Percentiles rank a stretch among this genome's conserved stretches.
phyloP scores from a whole-genome alignment of 1,140 invertebrate genomes.

The Musca vetustissima region DNA sequence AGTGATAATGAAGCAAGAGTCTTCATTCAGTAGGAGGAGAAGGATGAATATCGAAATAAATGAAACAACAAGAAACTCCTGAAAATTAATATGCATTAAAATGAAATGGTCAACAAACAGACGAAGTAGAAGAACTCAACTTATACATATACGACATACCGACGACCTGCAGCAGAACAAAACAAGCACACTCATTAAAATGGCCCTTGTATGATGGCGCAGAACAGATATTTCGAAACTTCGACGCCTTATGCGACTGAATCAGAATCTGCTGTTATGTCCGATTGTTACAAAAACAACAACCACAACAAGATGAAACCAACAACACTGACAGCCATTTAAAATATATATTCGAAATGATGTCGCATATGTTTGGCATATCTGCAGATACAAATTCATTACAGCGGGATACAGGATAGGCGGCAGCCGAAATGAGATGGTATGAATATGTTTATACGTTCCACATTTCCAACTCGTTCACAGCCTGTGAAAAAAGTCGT shows the following conservation, averaged over 20 bases:
- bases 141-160: constrained; percentile 28
- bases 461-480: no score
- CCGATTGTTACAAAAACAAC: neutral
- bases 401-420: no score
- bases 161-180: constrained; percentile 20
- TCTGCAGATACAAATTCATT: no score
- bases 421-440: no score
- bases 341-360: constrained; percentile 1
- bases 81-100: constrained; percentile 52
- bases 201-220: neutral
- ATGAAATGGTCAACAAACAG: constrained; percentile 30
- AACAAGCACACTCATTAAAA: constrained; percentile 19
- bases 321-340: neutral
- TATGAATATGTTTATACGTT: no score
- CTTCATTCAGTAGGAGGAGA: no score
- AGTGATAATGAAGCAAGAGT: no score
- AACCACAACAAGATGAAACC: neutral
- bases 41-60: no score
- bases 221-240: no score
- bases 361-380: no score
- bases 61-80: constrained; percentile 28
- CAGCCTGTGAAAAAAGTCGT: constrained; percentile 20
- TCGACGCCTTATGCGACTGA: neutral
- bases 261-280: no score
- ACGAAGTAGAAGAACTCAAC: constrained; percentile 22